These are phyloP conservation scores for Molossus alvarezi DNA, from an alignment of 2,797 vertebrate species.

Conservation along the genomic window DNA sequence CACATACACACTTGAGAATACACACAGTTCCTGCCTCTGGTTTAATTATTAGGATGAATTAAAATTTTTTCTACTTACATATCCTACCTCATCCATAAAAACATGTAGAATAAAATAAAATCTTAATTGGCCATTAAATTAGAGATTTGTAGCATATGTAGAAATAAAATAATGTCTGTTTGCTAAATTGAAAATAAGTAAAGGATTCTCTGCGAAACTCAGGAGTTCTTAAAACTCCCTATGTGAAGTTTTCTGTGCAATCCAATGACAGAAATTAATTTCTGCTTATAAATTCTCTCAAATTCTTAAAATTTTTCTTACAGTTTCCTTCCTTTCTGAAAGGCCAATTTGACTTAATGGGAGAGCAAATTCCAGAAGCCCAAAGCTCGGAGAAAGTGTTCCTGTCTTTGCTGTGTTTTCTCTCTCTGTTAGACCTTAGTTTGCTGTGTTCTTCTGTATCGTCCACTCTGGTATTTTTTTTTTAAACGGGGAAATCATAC, in stretches of 20 bases:
- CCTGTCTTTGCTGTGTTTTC: not conserved
- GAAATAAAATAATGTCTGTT: not conserved
- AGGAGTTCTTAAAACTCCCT: not conserved
- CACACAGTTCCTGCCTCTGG: not conserved
- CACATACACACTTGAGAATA: too few relatives aligned
- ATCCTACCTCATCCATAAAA: not conserved
- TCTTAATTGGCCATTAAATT: not conserved
- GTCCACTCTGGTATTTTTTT: not conserved
- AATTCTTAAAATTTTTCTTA: constrained; percentile 1
- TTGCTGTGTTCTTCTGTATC: not conserved
- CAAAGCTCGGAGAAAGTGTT: not conserved
- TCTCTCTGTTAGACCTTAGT: not conserved
- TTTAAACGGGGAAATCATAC: not conserved
- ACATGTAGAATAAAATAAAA: not conserved
- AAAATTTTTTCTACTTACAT: not conserved
- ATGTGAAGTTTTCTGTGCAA: not conserved
- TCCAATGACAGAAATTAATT: not conserved
- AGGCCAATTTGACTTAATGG: not conserved
- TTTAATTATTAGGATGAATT: not conserved
- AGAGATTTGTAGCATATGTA: not conserved
- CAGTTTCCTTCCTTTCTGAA: constrained; percentile 36
- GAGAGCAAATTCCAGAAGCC: not conserved
- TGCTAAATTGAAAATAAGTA: not conserved
- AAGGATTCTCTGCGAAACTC: constrained; percentile 26
- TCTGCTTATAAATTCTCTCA: not conserved